Evolutionary conservation across 2,888 invertebrate genomes (phyloP).

Genomic region (Ptychoptera contaminata): DNA sequence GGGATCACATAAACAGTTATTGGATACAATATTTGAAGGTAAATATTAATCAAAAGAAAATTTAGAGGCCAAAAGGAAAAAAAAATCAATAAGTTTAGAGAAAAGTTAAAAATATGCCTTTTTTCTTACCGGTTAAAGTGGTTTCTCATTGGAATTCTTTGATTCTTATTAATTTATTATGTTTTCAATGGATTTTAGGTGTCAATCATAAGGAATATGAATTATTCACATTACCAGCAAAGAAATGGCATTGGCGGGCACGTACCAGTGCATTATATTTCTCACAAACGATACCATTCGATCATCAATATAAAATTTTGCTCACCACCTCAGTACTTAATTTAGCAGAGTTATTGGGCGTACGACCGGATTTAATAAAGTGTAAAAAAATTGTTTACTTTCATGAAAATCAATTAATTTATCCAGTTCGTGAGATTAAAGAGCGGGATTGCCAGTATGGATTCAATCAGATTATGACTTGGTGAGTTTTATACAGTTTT

Average conservation of each 20-base stretch:
- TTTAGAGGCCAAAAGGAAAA: not conserved
- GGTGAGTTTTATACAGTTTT: conserved; percentile 29
- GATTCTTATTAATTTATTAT: no score
- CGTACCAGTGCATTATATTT: conserved; percentile 48
- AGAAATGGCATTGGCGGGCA: conserved; percentile 68
- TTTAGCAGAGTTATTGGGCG: conserved; percentile 49
- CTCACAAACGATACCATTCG: conserved; percentile 38
- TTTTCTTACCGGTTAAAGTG: no score
- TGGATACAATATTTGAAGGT: conserved; percentile 35
- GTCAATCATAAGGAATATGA: conserved; percentile 25
- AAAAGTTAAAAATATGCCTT: no score
- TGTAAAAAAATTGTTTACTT: conserved; percentile 54
- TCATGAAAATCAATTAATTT: conserved; percentile 61
- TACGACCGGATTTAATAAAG: conserved; percentile 42
- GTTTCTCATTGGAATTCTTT: no score
- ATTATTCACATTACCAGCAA: conserved; percentile 43
- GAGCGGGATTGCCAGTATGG: conserved; percentile 60
- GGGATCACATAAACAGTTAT: conserved; percentile 53
- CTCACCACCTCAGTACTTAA: conserved; percentile 55
- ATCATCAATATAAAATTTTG: conserved; percentile 37
- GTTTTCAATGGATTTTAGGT: conserved; percentile 16
- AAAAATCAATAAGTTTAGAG: not conserved
- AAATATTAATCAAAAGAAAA: conserved; percentile 7
- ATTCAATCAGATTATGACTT: conserved; percentile 55
- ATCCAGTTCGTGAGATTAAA: conserved; percentile 47